Percentiles rank a stretch among this genome's conserved stretches.
These are phyloP conservation scores for Drosophila truncata DNA, from an alignment of 1,140 invertebrate genomes.

Conservation along the genomic window DNA sequence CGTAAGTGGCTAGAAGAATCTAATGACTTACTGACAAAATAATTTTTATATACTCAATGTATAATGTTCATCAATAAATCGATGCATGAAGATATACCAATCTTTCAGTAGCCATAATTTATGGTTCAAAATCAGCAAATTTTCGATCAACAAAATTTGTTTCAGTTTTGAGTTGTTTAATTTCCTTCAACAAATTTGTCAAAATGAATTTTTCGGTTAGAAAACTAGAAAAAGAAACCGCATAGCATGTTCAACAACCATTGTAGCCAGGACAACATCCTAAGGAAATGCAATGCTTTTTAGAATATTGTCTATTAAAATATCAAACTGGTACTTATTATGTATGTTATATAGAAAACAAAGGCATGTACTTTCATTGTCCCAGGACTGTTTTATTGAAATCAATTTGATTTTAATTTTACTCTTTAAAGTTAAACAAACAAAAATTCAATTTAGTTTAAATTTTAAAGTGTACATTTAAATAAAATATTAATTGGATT, in stretches of 20 bases:
- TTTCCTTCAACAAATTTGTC: background rate
- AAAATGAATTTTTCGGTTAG: background rate
- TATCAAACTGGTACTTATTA: background rate
- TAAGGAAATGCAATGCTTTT: background rate
- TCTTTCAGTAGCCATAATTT: background rate
- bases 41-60: background rate
- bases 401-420: background rate
- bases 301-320: background rate
- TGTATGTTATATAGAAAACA: background rate
- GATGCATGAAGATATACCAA: background rate
- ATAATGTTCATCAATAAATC: background rate
- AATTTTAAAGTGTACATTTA: too few species aligned
- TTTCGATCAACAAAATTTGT: background rate
- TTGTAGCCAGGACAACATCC: conserved; percentile 10
- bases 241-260: conserved; percentile 9
- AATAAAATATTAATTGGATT: too few species aligned
- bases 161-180: background rate
- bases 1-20: conserved; percentile 47
- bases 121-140: background rate
- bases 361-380: too few species aligned
- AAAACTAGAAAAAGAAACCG: background rate
- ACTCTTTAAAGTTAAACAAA: too few species aligned
- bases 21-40: background rate
- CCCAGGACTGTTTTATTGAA: accelerated
- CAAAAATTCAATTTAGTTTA: too few species aligned